Percentiles rank a stretch among this genome's conserved stretches.
Evolutionary conservation across 2,888 invertebrate genomes (phyloP).

Genomic region (Cosmia pyralina): DNA sequence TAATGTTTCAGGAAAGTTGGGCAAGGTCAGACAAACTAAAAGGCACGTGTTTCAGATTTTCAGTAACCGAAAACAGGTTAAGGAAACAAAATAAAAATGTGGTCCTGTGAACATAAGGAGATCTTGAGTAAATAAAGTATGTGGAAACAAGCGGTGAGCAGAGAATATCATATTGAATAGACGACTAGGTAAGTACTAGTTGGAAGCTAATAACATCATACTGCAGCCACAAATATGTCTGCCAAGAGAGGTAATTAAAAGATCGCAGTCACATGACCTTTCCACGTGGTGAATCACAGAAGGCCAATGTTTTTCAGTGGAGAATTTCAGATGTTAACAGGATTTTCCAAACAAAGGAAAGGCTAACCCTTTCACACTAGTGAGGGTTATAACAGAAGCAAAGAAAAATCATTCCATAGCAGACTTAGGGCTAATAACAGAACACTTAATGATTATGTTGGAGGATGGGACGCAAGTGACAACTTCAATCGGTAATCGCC

Average conservation of each 20-base stretch:
- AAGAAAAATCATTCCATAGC: not conserved
- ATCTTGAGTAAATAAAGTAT: not conserved
- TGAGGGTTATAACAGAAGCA: not conserved
- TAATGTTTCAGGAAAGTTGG: slow-evolving; percentile 2
- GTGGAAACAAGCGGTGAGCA: not conserved
- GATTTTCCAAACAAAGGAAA: slow-evolving; percentile 23
- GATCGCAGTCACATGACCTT: slow-evolving; percentile 36
- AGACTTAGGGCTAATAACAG: too few species aligned
- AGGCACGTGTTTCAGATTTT: slow-evolving; percentile 12
- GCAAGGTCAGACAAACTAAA: slow-evolving; percentile 14
- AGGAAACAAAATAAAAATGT: not conserved
- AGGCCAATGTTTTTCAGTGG: slow-evolving; percentile 30
- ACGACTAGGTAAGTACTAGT: not conserved
- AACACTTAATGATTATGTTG: too few species aligned
- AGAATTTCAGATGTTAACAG: slow-evolving; percentile 21
- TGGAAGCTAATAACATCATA: slow-evolving; percentile 19
- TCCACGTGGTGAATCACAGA: slow-evolving; percentile 31
- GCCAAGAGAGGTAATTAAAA: slow-evolving; percentile 49
- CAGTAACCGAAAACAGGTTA: not conserved
- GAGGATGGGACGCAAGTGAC: not conserved
- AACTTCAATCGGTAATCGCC: not conserved
- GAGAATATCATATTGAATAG: slow-evolving; percentile 5
- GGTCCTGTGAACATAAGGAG: too few species aligned
- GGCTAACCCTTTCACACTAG: slow-evolving; percentile 5
- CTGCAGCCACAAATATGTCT: slow-evolving; percentile 35